A percentile compares a stretch with the other conserved stretches of the same genome.
Conservation (phyloP, 2,888 invertebrate species). For the Rotaria socialis region DNA sequence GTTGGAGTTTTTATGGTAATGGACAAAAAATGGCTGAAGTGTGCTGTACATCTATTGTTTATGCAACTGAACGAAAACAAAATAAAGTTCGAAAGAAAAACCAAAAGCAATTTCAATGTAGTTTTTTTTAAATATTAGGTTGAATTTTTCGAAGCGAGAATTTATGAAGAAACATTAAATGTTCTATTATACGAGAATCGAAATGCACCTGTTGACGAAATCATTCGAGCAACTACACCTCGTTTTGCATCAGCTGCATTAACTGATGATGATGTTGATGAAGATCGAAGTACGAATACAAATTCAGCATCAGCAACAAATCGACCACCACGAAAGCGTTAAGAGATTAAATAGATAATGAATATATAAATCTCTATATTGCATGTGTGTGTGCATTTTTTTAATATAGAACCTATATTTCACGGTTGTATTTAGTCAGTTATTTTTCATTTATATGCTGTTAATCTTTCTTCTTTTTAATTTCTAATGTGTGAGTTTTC, state of each 20-base stretch:
- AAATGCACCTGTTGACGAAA: constrained; percentile 3
- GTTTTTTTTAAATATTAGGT: background rate
- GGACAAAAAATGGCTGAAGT: constrained; percentile 95
- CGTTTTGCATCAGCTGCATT: constrained; percentile 8
- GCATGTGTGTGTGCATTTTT: background rate
- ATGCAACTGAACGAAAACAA: constrained; percentile 95
- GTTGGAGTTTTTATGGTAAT: constrained; percentile 97
- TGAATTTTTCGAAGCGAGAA: constrained; percentile 32
- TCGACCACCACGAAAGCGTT: background rate
- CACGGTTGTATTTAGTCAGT: background rate
- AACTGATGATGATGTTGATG: constrained; percentile 28
- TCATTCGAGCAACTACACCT: constrained; percentile 13
- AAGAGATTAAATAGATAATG: background rate
- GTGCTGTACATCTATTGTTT: constrained; percentile 96
- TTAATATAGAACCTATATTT: background rate
- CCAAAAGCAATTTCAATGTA: background rate
- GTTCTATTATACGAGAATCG: constrained; percentile 28
- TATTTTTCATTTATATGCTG: background rate
- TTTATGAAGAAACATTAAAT: constrained; percentile 37
- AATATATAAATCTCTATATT: background rate
- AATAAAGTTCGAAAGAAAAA: constrained; percentile 70
- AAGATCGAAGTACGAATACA: background rate
- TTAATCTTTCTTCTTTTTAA: background rate
- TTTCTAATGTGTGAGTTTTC: background rate
- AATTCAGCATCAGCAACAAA: background rate